phyloP scores from a whole-genome alignment of 2,113 vertebrate species.

The Argyrosomus japonicus region DNA sequence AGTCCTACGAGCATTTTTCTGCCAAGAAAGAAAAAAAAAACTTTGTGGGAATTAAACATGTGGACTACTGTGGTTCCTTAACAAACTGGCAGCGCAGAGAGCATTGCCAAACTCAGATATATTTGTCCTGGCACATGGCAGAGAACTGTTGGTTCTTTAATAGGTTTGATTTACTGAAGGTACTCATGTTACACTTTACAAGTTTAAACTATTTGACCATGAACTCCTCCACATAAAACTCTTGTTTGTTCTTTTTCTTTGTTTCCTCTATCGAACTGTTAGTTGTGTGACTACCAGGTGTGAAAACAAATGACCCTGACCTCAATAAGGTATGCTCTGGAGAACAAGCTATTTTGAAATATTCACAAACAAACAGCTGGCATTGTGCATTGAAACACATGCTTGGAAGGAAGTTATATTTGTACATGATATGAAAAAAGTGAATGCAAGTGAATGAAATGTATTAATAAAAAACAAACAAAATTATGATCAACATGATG shows the following conservation, averaged over 20 bases:
- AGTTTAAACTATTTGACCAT: not conserved
- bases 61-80: not conserved
- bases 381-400: not conserved
- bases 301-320: not conserved
- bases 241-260: not conserved
- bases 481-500: not conserved
- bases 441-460: not conserved
- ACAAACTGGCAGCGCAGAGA: not conserved
- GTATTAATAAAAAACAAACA: not conserved
- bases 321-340: not conserved
- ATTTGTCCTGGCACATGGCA: slow-evolving; percentile 15
- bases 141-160: not conserved
- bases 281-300: not conserved
- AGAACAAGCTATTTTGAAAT: not conserved
- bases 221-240: not conserved
- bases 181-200: too few species aligned
- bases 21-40: slow-evolving; percentile 12
- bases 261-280: not conserved
- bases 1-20: not conserved
- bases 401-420: not conserved
- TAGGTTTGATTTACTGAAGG: not conserved
- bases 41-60: slow-evolving; percentile 8
- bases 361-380: not conserved
- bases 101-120: slow-evolving; percentile 7
- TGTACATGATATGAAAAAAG: not conserved